Evolutionary conservation across 2,888 invertebrate genomes (phyloP), one percentile per base, ranked within the genome.

Genomic region (Nysson spinosus): DNA sequence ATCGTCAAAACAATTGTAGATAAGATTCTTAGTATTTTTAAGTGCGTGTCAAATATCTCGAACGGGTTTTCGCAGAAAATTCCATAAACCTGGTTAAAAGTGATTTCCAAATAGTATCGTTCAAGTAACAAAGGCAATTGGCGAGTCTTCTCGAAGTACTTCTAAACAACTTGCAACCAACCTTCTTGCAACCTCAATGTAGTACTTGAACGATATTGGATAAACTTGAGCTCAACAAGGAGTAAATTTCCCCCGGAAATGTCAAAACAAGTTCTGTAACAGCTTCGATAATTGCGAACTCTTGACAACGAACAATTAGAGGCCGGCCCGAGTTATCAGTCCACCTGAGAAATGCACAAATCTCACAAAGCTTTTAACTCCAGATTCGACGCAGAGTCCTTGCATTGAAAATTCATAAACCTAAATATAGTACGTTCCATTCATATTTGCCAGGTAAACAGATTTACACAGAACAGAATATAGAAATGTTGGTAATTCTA

Each of bases 101-200:
- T 30, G n/a, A 9, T 28, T 26, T 12, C 24, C 26, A 51, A 52
- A 44, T 35, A 30, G n/a, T 14, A 32, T 32, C 42, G 6, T 22
- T 11, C 28, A 22, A 42, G 39, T 69, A 70, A 70, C 60, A 65
- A 70, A 56, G 42, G 47, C 46, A 70, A 60, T 70, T 64, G 49
- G 49, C 56, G 42, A 40, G 56, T 42, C 26, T 54, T 40, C 28
- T 30, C 32, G 17, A 32, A 30, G 35, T 39, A 19, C 26, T 22
- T 20, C 34, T 54, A 30, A 44, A 14, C 49, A 47, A 54, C 17
- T 32, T 40, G 39, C 50, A 19, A 55, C 39, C 54, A 37, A 55
- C 30, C 51, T 51, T 24, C 54, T 32, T 35, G 69, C 39, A 52
- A 69, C 60, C 52, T 56, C 47, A 43, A 57, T 69, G 51, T 46